Conservation (phyloP, 2,113 vertebrate genomes). For the Bufo gargarizans region DNA sequence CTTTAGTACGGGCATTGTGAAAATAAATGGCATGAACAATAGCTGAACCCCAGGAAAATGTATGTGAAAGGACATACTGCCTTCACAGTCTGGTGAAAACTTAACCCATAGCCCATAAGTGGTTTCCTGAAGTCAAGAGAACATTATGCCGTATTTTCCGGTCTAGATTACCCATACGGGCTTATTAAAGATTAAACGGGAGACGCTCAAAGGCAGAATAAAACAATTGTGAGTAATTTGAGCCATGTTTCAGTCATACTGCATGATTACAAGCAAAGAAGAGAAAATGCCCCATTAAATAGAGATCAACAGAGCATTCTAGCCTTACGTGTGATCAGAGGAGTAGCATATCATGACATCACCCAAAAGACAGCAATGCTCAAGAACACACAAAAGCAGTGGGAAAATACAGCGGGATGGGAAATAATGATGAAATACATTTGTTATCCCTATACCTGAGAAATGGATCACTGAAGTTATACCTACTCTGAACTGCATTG, state of each 20-base stretch:
- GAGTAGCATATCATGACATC: slow-evolving; percentile 10
- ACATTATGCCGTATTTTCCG: background rate
- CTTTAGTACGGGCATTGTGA: no score
- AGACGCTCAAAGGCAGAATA: background rate
- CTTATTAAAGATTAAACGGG: background rate
- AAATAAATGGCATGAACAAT: background rate
- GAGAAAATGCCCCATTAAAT: slow-evolving; percentile 21
- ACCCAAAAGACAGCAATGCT: background rate
- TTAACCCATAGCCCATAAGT: background rate
- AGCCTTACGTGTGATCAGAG: slow-evolving; percentile 24
- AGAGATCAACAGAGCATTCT: slow-evolving; percentile 24
- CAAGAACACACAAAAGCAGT: background rate
- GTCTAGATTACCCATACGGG: background rate
- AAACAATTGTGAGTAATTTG: background rate
- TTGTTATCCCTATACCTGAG: background rate
- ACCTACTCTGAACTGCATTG: background rate
- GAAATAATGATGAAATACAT: background rate
- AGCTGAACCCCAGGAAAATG: background rate
- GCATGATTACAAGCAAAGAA: slow-evolving; percentile 10
- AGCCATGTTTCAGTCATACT: background rate
- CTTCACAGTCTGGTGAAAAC: background rate
- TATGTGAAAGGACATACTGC: background rate
- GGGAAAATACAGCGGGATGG: background rate
- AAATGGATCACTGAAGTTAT: background rate
- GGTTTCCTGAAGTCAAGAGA: background rate